Base-by-base conservation (phyloP, 2,113 vertebrate genomes). In the Epinephelus lanceolatus region DNA sequence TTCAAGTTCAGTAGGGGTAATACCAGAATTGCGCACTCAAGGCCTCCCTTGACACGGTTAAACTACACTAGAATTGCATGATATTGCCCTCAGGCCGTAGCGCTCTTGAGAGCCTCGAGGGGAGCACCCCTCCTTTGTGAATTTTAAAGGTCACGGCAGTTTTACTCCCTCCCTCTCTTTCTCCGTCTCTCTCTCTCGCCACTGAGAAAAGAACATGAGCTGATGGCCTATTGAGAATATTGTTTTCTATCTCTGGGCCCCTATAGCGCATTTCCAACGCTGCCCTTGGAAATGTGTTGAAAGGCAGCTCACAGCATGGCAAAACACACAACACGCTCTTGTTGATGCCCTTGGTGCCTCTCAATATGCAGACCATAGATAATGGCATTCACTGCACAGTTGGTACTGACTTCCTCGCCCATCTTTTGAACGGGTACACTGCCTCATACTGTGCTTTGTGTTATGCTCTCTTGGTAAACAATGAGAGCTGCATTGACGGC, bases 101-200 rank as follows among this genome's bases (percentile, higher is more conserved):
- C 49, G 47, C 78, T 88, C 87, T 68, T 18, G 65, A 80, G 78
- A 59, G 65, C 80, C 84, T 80, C 68, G 74, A 80, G 85, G 89
- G 86, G 80, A 78, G 78, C 78, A 67, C 87, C 81, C 75, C 90
- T 91, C 88, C 88, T 89, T 85, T 72, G 89, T 87, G 88, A 76
- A 88, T 93, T 91, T 86, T 91, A 94, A 94, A 95, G 95, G 93
- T 95, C 89, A 90, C 30, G 71, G 72, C 71, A 86, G 66, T 90
- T 84, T 88, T 69, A 68, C 80, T 89, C 86, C 40, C 69, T 25
- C 67, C 23, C 51, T 14, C 63, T 67, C 65, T 49, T 6, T 37
- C 59, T 62, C 59, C 74, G 42, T 69, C 71, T 80, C 74, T 51
- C 42, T 68, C 1, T 17, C 13, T 59, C 27, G 5, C 56, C 52